Percentiles rank a stretch among this genome's conserved stretches.
These are phyloP conservation scores for Paramormyrops hopkinsi DNA, from an alignment of 2,797 vertebrate species.

Conservation along the genomic window DNA sequence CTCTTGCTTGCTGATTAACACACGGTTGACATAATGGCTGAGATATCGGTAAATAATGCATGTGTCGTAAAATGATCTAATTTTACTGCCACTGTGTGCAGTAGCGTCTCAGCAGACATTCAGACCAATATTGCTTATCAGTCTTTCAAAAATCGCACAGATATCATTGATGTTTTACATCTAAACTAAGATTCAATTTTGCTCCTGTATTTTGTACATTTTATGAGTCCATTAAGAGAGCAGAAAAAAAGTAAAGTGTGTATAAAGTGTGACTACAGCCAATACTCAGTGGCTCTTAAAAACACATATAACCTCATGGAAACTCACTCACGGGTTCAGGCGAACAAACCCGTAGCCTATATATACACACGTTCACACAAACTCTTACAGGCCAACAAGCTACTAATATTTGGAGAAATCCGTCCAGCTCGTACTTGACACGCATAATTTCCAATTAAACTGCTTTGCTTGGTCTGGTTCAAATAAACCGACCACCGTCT, in stretches of 20 bases:
- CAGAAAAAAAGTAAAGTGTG: slow-evolving; percentile 1
- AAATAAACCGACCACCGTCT: slow-evolving; percentile 33
- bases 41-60: slow-evolving; percentile 58
- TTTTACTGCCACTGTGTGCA: slow-evolving; percentile 46
- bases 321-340: background rate
- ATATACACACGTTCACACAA: slow-evolving; percentile 36
- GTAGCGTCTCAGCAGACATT: slow-evolving; percentile 22
- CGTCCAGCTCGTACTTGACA: slow-evolving; percentile 43
- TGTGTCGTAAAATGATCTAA: slow-evolving; percentile 59
- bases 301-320: background rate
- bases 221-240: background rate
- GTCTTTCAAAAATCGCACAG: slow-evolving; percentile 4
- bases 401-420: background rate
- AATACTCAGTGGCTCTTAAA: background rate
- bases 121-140: slow-evolving; percentile 3
- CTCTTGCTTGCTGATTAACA: slow-evolving; percentile 46
- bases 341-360: slow-evolving; percentile 38
- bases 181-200: slow-evolving; percentile 14
- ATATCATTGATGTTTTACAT: background rate
- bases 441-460: slow-evolving; percentile 45
- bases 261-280: background rate
- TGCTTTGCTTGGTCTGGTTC: slow-evolving; percentile 50
- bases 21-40: slow-evolving; percentile 53
- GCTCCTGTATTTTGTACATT: background rate
- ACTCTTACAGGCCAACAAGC: slow-evolving; percentile 31